A percentile compares a stretch with the other conserved stretches of the same genome.
Conservation (phyloP, 1,140 invertebrate genomes). For the Drosophila ficusphila region DNA sequence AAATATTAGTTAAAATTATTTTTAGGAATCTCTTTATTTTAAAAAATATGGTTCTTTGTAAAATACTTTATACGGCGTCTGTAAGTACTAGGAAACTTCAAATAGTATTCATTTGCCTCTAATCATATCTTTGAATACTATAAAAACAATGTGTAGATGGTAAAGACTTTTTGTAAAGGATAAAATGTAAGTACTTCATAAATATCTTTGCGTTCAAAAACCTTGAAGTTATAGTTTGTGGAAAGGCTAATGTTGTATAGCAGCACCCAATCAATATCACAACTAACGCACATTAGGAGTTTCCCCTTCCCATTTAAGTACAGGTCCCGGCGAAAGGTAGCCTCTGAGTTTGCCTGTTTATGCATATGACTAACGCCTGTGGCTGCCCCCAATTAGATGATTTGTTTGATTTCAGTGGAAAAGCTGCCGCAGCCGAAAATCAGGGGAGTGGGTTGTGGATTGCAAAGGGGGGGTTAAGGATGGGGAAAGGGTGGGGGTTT, state of each 20-base stretch:
- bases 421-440: constrained; percentile 15
- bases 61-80: too few relatives aligned
- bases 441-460: background rate
- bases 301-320: background rate
- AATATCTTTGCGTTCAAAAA: too few relatives aligned
- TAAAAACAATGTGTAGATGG: too few relatives aligned
- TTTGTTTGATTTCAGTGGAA: constrained; percentile 73
- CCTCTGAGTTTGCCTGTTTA: background rate
- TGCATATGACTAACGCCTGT: constrained; percentile 50
- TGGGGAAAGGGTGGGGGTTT: constrained; percentile 7
- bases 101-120: too few relatives aligned
- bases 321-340: background rate
- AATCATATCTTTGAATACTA: too few relatives aligned
- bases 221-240: too few relatives aligned
- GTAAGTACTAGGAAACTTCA: too few relatives aligned
- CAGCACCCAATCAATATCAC: background rate
- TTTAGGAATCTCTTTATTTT: too few relatives aligned
- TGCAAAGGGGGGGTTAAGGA: background rate
- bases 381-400: constrained; percentile 71
- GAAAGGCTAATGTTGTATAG: background rate
- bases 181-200: too few relatives aligned
- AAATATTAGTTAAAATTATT: background rate
- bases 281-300: background rate
- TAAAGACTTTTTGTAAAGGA: too few relatives aligned
- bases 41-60: too few relatives aligned